Evolutionary conservation across 1,140 invertebrate genomes (phyloP).

Genomic region (Drosophila athabasca): DNA sequence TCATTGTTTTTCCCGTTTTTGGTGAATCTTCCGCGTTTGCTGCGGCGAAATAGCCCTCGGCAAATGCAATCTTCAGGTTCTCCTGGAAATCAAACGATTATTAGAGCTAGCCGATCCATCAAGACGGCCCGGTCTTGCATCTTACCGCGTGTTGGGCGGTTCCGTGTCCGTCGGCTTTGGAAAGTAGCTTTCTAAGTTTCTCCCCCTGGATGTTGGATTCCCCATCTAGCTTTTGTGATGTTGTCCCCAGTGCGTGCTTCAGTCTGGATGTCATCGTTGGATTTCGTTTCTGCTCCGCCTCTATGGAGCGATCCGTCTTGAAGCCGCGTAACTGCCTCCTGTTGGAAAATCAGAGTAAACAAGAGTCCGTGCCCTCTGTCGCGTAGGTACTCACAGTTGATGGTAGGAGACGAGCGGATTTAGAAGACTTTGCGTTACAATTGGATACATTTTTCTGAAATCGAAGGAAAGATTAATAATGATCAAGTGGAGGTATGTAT

Average conservation of each 20-base stretch:
- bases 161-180: conserved; percentile 55
- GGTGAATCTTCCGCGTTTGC: conserved; percentile 83
- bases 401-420: conserved; percentile 45
- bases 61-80: conserved; percentile 93
- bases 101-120: background rate
- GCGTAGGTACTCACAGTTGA: conserved; percentile 59
- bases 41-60: conserved; percentile 93
- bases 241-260: conserved; percentile 85
- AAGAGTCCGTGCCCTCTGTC: background rate
- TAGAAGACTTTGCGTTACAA: conserved; percentile 46
- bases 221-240: conserved; percentile 55
- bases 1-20: conserved; percentile 87
- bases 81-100: conserved; percentile 82
- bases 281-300: conserved; percentile 88
- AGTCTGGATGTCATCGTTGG: conserved; percentile 86
- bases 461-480: background rate
- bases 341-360: conserved; percentile 1
- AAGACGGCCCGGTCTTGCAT: no score
- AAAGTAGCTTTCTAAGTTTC: conserved; percentile 62
- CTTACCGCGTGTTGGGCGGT: conserved; percentile 52
- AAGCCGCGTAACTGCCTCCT: conserved; percentile 84
- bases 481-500: background rate
- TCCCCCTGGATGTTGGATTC: conserved; percentile 65
- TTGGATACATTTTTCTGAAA: conserved; percentile 54
- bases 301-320: conserved; percentile 89